phyloP scores from a whole-genome alignment of 1,140 invertebrate genomes.

The Drosophila kikkawai region DNA sequence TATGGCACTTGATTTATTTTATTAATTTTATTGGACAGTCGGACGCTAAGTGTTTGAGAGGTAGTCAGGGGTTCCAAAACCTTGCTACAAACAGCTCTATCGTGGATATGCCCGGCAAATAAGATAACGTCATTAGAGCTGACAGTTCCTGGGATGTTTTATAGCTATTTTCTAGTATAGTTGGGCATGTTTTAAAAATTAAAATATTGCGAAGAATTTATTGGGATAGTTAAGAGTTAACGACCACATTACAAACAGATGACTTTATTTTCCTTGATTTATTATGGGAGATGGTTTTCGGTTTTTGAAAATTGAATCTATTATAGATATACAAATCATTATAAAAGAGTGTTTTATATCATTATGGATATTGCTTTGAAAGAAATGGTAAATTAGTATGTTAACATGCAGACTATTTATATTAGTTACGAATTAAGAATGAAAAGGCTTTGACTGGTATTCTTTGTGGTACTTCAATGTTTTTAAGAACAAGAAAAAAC shows the following conservation, averaged over 20 bases:
- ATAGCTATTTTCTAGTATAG: background rate
- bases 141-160: background rate
- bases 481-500: background rate
- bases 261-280: background rate
- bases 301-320: background rate
- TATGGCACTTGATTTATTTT: conserved; percentile 41
- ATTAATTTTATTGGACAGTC: conserved; percentile 36
- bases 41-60: conserved; percentile 19
- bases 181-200: background rate
- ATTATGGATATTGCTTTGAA: background rate
- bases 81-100: background rate
- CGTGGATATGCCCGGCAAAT: conserved; percentile 2
- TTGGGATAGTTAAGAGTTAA: background rate
- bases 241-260: background rate
- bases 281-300: background rate
- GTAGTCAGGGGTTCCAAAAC: background rate
- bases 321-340: background rate
- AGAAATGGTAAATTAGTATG: no score
- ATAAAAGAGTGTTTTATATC: background rate
- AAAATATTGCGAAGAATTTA: background rate
- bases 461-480: background rate
- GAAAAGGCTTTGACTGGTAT: background rate
- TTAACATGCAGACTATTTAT: no score
- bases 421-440: background rate
- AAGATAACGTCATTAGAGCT: background rate